phyloP scores from a whole-genome alignment of 2,113 vertebrate species.

The Xenopus borealis region DNA sequence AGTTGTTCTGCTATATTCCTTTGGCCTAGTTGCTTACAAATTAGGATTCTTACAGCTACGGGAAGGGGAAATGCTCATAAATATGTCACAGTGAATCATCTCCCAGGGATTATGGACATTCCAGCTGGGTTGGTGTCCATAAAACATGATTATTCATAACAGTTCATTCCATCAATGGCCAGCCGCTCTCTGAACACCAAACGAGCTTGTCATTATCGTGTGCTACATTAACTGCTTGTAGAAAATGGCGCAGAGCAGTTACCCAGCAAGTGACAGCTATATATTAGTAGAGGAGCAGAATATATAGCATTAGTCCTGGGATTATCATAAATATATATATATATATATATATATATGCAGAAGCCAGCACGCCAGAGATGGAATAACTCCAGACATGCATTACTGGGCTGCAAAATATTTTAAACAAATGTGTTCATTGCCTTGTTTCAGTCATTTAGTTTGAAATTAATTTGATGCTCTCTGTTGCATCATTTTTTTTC shows the following conservation, averaged over 20 bases:
- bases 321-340: neutral
- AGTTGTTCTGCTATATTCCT: neutral
- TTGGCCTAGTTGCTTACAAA: neutral
- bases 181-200: neutral
- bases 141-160: conserved; percentile 11
- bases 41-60: neutral
- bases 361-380: neutral
- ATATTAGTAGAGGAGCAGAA: neutral
- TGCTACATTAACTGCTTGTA: neutral
- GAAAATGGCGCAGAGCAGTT: neutral
- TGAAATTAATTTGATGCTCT: neutral
- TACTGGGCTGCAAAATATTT: neutral
- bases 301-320: too few relatives aligned
- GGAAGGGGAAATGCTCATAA: neutral
- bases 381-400: neutral
- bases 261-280: neutral
- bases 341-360: neutral
- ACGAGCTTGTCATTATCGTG: neutral
- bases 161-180: neutral
- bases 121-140: conserved; percentile 1
- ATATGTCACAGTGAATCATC: neutral
- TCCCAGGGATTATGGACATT: neutral
- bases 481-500: too few relatives aligned
- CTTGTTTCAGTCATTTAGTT: neutral
- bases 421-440: neutral